A percentile compares a stretch with the other conserved stretches of the same genome.
phyloP scores from a whole-genome alignment of 2,888 invertebrate species.

The Tiliacea citrago region DNA sequence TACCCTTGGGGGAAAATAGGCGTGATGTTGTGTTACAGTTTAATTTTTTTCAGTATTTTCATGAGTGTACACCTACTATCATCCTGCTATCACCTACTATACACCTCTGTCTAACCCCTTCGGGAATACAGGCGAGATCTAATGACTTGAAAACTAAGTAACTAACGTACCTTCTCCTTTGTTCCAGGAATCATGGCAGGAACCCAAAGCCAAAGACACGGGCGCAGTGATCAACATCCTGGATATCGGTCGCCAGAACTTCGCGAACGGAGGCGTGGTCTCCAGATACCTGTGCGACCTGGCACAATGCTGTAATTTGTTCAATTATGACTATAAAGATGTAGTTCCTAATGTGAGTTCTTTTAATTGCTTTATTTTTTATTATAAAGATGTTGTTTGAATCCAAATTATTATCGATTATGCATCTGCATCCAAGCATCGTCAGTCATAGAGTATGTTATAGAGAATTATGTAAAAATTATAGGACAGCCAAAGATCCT shows the following conservation, averaged over 20 bases:
- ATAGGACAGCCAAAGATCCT: too few species aligned
- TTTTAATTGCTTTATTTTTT: not conserved
- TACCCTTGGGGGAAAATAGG: not conserved
- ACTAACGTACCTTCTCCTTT: slow-evolving; percentile 39
- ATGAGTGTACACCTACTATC: not conserved
- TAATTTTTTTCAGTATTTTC: not conserved
- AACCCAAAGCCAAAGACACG: slow-evolving; percentile 88
- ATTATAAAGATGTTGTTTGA: too few species aligned
- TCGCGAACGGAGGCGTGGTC: slow-evolving; percentile 90
- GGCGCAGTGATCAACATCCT: slow-evolving; percentile 92
- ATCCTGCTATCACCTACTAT: too few species aligned
- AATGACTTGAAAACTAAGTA: not conserved
- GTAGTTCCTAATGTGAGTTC: slow-evolving; percentile 89
- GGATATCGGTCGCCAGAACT: slow-evolving; percentile 89
- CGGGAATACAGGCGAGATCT: not conserved
- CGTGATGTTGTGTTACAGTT: not conserved
- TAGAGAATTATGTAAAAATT: too few species aligned
- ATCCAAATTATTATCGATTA: too few species aligned
- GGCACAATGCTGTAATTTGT: slow-evolving; percentile 92
- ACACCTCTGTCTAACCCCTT: not conserved
- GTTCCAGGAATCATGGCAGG: slow-evolving; percentile 91
- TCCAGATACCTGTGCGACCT: slow-evolving; percentile 92
- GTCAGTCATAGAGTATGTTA: too few species aligned
- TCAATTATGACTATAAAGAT: slow-evolving; percentile 93
- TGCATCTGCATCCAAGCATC: too few species aligned